phyloP scores from a whole-genome alignment of 2,797 vertebrate genomes.

The Macroramphosus scolopax region DNA sequence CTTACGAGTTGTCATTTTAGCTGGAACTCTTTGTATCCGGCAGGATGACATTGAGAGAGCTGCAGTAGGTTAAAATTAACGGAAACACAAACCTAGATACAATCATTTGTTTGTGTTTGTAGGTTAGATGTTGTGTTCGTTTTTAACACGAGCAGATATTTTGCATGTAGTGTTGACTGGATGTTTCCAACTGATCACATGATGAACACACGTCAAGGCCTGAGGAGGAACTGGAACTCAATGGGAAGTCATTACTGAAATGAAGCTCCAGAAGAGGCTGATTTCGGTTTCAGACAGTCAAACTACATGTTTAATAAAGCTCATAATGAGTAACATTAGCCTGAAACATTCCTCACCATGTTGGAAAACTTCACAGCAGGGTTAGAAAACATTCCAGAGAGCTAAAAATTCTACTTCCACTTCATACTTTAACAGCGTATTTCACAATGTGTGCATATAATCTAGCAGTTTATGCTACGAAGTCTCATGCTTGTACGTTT shows the following conservation, averaged over 20 bases:
- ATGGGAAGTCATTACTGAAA: slow-evolving; percentile 20
- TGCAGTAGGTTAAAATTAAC: slow-evolving; percentile 18
- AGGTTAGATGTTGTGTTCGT: too few species aligned
- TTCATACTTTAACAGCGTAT: too few species aligned
- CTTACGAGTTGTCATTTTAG: accelerated
- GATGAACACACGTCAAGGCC: slow-evolving; percentile 57
- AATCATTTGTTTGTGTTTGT: neutral
- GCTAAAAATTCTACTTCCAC: neutral
- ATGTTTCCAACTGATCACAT: slow-evolving; percentile 62
- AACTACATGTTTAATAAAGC: too few species aligned
- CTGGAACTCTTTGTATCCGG: neutral
- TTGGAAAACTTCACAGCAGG: slow-evolving; percentile 27
- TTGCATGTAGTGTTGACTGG: slow-evolving; percentile 13
- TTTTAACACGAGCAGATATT: neutral
- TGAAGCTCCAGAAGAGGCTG: neutral
- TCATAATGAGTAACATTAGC: neutral
- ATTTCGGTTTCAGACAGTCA: too few species aligned
- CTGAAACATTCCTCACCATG: slow-evolving; percentile 31
- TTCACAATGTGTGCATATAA: too few species aligned
- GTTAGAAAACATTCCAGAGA: neutral
- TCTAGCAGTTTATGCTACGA: neutral
- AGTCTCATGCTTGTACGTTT: too few species aligned
- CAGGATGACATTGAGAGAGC: slow-evolving; percentile 61
- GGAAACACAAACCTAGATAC: neutral
- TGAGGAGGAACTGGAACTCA: slow-evolving; percentile 53